Conservation (phyloP, 2,113 vertebrate genomes). For the Tetrao urogallus region DNA sequence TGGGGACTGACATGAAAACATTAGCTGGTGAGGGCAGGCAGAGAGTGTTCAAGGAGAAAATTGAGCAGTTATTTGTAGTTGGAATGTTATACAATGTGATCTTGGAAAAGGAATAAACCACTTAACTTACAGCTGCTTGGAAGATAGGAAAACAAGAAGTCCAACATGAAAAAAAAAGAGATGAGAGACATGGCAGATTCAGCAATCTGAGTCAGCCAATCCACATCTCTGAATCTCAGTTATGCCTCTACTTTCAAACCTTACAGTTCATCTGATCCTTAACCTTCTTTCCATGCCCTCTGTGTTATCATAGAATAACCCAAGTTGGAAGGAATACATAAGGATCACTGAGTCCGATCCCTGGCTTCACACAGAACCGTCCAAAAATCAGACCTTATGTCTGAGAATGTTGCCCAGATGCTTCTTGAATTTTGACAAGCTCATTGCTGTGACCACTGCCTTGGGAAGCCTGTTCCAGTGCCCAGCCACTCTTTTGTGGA, state of each 20-base stretch:
- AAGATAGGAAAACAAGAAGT: not conserved
- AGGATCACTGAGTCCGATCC: too few relatives aligned
- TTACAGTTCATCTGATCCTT: not conserved
- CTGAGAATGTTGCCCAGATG: too few relatives aligned
- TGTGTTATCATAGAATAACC: not conserved
- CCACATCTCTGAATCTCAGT: not conserved
- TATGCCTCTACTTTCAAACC: not conserved
- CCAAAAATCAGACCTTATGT: too few relatives aligned
- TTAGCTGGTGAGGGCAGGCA: not conserved
- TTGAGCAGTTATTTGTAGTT: not conserved
- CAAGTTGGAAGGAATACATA: too few relatives aligned
- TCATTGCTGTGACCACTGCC: too few relatives aligned
- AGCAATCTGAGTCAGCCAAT: not conserved
- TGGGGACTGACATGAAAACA: not conserved
- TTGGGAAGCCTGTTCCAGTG: too few relatives aligned
- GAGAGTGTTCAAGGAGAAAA: not conserved
- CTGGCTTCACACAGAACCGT: too few relatives aligned
- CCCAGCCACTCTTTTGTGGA: too few relatives aligned
- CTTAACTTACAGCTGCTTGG: not conserved
- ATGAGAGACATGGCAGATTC: not conserved
- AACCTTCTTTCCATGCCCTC: not conserved
- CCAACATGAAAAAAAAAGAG: not conserved
- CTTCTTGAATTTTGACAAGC: too few relatives aligned
- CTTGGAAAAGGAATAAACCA: not conserved
- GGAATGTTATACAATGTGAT: not conserved